A percentile compares a stretch with the other conserved stretches of the same genome.
Evolutionary conservation across 2,797 vertebrate genomes (phyloP).

Genomic region (Tragopan temminckii): DNA sequence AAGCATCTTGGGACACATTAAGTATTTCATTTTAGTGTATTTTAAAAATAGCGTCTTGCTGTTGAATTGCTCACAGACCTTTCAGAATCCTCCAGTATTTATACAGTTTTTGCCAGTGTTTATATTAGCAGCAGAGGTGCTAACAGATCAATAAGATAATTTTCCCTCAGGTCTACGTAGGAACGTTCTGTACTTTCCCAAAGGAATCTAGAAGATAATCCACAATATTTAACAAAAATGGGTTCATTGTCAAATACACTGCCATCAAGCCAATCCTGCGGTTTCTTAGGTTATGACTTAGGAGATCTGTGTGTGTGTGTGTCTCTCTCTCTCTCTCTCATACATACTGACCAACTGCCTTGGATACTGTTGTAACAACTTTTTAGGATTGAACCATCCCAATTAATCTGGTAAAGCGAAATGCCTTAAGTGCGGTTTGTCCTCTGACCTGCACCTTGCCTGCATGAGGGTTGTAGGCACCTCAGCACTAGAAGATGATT

Average conservation of each 20-base stretch:
- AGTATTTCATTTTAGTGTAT: not conserved
- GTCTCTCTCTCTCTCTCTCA: not conserved
- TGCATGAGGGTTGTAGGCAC: not conserved
- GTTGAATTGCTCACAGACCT: conserved; percentile 35
- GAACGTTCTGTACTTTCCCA: not conserved
- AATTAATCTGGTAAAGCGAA: not conserved
- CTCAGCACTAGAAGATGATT: not conserved
- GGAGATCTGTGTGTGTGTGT: not conserved
- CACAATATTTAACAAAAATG: not conserved
- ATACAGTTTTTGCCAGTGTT: conserved; percentile 50
- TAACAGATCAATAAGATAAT: conserved; percentile 43
- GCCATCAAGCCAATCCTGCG: fast-evolving
- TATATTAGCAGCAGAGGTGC: conserved; percentile 36
- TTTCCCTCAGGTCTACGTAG: not conserved
- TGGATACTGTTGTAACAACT: not conserved
- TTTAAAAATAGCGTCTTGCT: conserved; percentile 45
- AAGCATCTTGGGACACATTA: conserved; percentile 22
- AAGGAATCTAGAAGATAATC: not conserved
- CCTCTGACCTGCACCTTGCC: not conserved
- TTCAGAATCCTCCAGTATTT: conserved; percentile 33
- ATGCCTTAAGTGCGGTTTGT: not conserved
- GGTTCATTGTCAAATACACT: not conserved
- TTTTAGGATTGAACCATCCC: not conserved
- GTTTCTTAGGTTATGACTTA: not conserved
- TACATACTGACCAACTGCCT: not conserved